Percentiles rank a stretch among this genome's conserved stretches.
Conservation (phyloP, 2,797 vertebrate species). For the Rhinoraja longicauda region DNA sequence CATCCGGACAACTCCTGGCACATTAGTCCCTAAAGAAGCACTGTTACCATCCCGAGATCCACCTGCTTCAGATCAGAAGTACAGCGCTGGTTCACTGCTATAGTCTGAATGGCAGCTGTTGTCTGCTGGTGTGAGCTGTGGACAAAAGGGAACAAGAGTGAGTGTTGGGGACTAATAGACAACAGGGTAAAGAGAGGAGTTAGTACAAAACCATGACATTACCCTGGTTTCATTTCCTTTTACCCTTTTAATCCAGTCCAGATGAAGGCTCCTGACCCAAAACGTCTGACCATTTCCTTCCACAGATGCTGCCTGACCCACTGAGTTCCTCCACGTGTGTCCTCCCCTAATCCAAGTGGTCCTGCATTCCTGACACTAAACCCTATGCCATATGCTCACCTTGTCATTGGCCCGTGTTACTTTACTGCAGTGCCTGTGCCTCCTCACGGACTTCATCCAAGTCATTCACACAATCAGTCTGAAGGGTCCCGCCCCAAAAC, state of each 20-base stretch:
- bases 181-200: not conserved
- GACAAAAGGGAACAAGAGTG: conserved; percentile 38
- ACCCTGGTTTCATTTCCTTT: not conserved
- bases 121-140: conserved; percentile 84
- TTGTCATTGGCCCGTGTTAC: not conserved
- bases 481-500: no score
- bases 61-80: conserved; percentile 68
- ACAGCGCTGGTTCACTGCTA: conserved; percentile 91
- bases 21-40: not conserved
- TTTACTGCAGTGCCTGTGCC: not conserved
- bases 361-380: not conserved
- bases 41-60: not conserved
- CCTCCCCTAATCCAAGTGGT: not conserved
- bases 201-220: not conserved
- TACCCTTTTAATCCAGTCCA: not conserved
- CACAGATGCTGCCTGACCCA: no score
- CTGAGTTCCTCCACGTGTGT: not conserved
- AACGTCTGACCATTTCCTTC: no score
- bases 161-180: not conserved
- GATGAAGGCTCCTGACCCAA: no score
- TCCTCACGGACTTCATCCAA: not conserved
- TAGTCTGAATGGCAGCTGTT: conserved; percentile 79
- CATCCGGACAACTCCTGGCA: not conserved
- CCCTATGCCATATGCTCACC: not conserved
- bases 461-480: not conserved